Evolutionary conservation across 2,888 invertebrate species (phyloP), one percentile per base, ranked within the genome.

Genomic region (Oscheius myriophilus): DNA sequence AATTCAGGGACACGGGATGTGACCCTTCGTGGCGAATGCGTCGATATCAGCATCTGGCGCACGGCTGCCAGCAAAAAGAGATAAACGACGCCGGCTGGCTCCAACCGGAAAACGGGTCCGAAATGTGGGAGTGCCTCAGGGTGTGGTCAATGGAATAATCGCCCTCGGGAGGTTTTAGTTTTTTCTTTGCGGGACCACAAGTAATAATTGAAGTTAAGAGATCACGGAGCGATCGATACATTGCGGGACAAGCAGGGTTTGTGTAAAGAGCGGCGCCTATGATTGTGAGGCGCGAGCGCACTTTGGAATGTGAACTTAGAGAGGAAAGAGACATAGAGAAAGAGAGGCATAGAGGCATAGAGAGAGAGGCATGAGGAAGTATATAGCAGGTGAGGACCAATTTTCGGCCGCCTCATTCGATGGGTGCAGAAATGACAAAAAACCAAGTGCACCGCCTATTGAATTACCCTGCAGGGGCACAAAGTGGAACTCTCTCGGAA

Each of bases 221-320:
- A 61, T 61, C 61, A 61, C 12, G 26, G 58, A 42, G 53, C 53
- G 57, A 61, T 61, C 61, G 61, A 61, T 61, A 61, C 33, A 25
- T 45, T 26, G 33, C 33, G 33, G 46, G 46, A 59, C 59, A 61
- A 61, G 61, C 61, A 33, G 49, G 43, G 21, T 21, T 61, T 61
- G 61, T 61, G 61, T 61, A 61, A 61, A 61, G 61, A 61, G 61
- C 61, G 61, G 49, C 49, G 61, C 23, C 61, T 46, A 39, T 18
- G 42, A 57, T 33, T 33, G 33, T 33, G 33, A 39, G 57, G 54
- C 46, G 49, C 49, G 49, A 61, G 49, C 61, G 61, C 26, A 21
- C 41, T 57, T 57, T 23, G 14, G 26, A 45, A 39, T 9, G 33
- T 9, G 49, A 61, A 39, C 12, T 12, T 26, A 6, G 26, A 59